A percentile compares a stretch with the other conserved stretches of the same genome.
Conservation (phyloP, 2,113 vertebrate genomes). For the Poeciliopsis prolifica region DNA sequence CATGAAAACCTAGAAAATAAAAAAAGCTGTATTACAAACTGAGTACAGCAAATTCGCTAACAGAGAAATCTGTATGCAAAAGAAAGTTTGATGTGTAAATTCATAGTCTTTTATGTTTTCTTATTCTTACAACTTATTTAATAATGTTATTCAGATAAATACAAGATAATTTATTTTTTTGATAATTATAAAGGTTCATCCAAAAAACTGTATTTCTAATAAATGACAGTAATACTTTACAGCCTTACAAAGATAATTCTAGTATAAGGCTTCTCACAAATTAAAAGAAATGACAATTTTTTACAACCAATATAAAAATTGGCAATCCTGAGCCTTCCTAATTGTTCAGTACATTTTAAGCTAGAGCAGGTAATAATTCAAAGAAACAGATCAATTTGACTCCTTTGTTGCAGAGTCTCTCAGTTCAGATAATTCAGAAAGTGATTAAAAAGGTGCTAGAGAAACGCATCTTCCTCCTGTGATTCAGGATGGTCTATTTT, state of each 20-base stretch:
- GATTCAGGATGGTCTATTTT: background rate
- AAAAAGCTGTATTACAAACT: background rate
- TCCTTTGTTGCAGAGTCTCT: conserved; percentile 15
- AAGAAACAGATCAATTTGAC: conserved; percentile 43
- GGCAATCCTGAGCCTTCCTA: conserved; percentile 23
- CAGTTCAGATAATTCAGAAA: conserved; percentile 31
- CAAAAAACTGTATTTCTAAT: too few species aligned
- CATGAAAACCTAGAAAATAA: conserved; percentile 64
- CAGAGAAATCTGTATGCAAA: background rate
- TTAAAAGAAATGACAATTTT: too few species aligned
- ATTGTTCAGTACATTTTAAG: conserved; percentile 22
- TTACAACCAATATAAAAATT: conserved; percentile 15
- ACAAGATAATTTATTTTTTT: too few species aligned
- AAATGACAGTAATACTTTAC: too few species aligned
- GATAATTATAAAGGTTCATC: too few species aligned
- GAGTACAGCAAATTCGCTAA: background rate
- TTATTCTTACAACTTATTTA: background rate
- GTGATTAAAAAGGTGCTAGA: conserved; percentile 21
- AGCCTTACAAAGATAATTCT: too few species aligned
- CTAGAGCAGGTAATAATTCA: conserved; percentile 1
- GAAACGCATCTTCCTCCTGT: conserved; percentile 9
- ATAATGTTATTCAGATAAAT: background rate
- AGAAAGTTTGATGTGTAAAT: background rate
- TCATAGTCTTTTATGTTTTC: conserved; percentile 7
- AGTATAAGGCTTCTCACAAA: too few species aligned